Conservation (phyloP, 2,113 vertebrate species). For the Apodemus speciosus region DNA sequence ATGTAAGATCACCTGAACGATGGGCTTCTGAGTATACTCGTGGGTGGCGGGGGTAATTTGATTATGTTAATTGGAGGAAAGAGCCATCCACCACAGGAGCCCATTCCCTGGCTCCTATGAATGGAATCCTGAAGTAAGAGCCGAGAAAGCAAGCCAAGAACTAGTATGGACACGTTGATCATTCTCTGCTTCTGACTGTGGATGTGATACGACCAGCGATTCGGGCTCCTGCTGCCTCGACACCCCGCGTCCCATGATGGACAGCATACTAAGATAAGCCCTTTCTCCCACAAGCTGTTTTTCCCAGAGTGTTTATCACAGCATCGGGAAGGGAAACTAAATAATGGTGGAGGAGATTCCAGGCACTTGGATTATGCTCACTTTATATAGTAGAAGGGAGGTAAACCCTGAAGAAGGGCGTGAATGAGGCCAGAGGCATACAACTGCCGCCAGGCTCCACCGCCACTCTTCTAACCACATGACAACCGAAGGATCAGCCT, state of each 20-base stretch:
- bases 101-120: neutral
- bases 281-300: neutral
- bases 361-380: neutral
- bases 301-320: neutral
- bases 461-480: fast-evolving
- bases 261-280: too few relatives aligned
- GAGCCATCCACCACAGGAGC: neutral
- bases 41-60: neutral
- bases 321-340: neutral
- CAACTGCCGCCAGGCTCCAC: fast-evolving
- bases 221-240: neutral
- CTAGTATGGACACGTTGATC: neutral
- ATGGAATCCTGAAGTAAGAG: neutral
- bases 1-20: neutral
- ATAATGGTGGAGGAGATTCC: neutral
- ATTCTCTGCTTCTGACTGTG: neutral
- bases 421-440: neutral
- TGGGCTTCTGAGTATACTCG: neutral
- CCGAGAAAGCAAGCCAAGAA: neutral
- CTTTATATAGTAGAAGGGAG: neutral
- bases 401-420: neutral
- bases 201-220: neutral
- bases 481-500: neutral
- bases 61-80: neutral
- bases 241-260: too few relatives aligned